These are phyloP conservation scores for Pyrocephalus nanus DNA, from an alignment of 2,797 vertebrate species.

Conservation along the genomic window DNA sequence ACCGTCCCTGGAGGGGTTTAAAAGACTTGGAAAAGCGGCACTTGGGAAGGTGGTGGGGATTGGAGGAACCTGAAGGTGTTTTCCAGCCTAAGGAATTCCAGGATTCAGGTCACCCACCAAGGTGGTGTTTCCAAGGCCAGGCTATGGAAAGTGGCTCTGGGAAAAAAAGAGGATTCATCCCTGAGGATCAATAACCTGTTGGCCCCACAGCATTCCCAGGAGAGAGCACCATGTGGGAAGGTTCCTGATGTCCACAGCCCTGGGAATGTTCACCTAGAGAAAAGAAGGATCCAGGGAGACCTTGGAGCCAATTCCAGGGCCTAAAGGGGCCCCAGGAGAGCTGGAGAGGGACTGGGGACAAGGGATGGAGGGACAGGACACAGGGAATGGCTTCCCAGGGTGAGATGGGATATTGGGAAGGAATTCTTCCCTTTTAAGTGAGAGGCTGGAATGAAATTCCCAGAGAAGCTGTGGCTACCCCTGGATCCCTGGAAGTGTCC, in stretches of 20 bases:
- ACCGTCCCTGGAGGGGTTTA: not conserved
- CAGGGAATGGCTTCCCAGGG: not conserved
- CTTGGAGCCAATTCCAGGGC: not conserved
- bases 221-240: fast-evolving
- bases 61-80: not conserved
- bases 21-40: not conserved
- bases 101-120: not conserved
- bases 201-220: fast-evolving
- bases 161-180: not conserved
- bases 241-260: not conserved
- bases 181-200: not conserved
- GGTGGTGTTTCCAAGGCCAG: not conserved
- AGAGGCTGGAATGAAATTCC: fast-evolving
- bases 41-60: not conserved
- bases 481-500: not conserved
- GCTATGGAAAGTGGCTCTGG: fast-evolving
- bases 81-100: not conserved
- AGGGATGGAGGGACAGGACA: not conserved
- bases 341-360: not conserved
- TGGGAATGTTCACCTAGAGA: not conserved
- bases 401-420: not conserved
- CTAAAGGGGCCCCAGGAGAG: not conserved
- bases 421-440: not conserved
- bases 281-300: not conserved
- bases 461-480: not conserved